Evolutionary conservation across 92 coral and sea anemone species (phyloP), one percentile per base, ranked within the genome.

Genomic region (Zoanthus gigantus): DNA sequence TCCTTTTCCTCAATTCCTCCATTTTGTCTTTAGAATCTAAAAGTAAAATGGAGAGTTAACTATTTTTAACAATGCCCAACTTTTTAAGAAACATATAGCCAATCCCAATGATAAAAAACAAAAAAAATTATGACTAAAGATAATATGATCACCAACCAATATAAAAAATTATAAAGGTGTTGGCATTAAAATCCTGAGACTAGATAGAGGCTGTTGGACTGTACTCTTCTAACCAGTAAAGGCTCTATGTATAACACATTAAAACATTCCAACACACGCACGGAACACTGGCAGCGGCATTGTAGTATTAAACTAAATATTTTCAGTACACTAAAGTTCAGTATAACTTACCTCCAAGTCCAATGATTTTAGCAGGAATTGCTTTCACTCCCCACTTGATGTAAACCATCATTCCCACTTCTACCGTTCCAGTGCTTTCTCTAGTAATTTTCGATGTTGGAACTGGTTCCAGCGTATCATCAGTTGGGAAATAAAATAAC

Each of bases 331-430:
- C 12, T 69, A 1, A 50, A 1, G 37, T 18, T 87, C 54, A 87
- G 93, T 12, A 79, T 61, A 72, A 72, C 54, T 47, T 72, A 16
- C 53, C 77, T 42, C 77, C 77, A 72, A 72, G 23, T 72, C 29
- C 77, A 44, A 72, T 72, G 77, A 72, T 72, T 72, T 72, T 72
- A 72, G 77, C 77, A 12, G 77, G 77, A 72, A 72, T 31, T 31
- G 13, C 45, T 72, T 72, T 72, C 44, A 72, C 29, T 72, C 54
- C 54, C 77, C 77, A 72, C 77, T 72, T 72, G 77, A 44, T 72
- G 77, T 44, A 44, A 72, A 72, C 53, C 53, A 72, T 72, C 77
- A 72, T 72, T 42, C 77, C 77, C 53, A 47, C 44, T 44, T 72
- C 30, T 72, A 45, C 56, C 13, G 29, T 72, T n/a, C 77, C 77